Base-by-base conservation (phyloP, 1,140 invertebrate genomes). In the Drosophila nannoptera region DNA sequence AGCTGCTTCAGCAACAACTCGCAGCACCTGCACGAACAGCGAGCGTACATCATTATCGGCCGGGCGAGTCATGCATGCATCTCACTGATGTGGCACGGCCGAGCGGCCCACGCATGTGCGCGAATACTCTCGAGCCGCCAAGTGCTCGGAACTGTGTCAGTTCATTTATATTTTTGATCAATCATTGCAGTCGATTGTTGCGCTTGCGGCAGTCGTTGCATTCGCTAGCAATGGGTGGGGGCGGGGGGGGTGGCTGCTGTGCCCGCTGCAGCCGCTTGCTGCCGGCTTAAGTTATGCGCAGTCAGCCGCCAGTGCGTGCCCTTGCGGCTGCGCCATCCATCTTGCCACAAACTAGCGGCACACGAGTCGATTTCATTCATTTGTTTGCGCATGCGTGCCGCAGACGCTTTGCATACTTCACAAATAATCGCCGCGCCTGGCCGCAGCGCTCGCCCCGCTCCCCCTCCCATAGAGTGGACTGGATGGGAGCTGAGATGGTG, bases 371-470 rank as follows among this genome's bases (percentile, higher is more conserved):
- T 69, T 64, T 55, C 29, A 32, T 45, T 72, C 59, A 45, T 75
- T 84, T 83, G 80, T 76, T 83, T 83, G 76, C 75, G 72, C 78
- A 83, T 83, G 80, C 80, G 80, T 73, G n/a, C 52, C 78, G 55
- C 78, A 84, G 73, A 78, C 75, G 55, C 64, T 69, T 75, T 56
- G 72, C 64, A 81, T 81, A 75, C 74, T 75, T 75, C 78, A 81
- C 64, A 63, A 69, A 69, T 65, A 53, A 58, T 56, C 61, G 31
- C 12, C 36, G 36, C 38, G 38, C 48, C 65, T 55, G 50, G 49
- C 40, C 36, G 4, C 36, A 38, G 8, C 36, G 4, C n/a, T n/a
- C n/a, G 8, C 40, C 12, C 8, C 8, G 8, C 40, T 42, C 38
- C 38, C 38, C 14, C 40, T 42, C n/a, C 5, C 40, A 42, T 42